A percentile compares a stretch with the other conserved stretches of the same genome.
Conservation (phyloP, 2,888 invertebrate genomes). For the Iphiclides podalirius region DNA sequence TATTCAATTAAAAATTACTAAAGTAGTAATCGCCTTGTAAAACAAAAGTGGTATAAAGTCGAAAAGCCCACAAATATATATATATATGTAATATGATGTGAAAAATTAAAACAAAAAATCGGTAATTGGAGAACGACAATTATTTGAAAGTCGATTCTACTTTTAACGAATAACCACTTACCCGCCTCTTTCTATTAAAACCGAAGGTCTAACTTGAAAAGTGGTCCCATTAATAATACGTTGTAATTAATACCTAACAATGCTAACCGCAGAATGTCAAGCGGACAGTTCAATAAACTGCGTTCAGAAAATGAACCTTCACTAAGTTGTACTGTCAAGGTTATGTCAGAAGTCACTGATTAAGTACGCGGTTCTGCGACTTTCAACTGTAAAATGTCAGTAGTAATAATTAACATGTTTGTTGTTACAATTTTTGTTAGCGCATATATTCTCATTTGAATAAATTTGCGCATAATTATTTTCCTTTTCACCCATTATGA, state of each 20-base stretch:
- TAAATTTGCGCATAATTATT: too few relatives aligned
- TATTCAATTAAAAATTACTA: too few relatives aligned
- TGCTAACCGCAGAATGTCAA: constrained; percentile 26
- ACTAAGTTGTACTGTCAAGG: constrained; percentile 42
- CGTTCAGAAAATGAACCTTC: constrained; percentile 33
- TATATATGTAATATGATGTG: too few relatives aligned
- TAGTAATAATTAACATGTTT: neutral
- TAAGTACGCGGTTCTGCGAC: constrained; percentile 13
- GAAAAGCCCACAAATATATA: too few relatives aligned
- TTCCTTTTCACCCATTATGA: too few relatives aligned
- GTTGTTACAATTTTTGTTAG: neutral
- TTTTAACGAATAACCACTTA: constrained; percentile 22
- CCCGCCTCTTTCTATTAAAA: constrained; percentile 39
- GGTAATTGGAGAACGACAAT: neutral
- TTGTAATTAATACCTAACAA: constrained; percentile 27
- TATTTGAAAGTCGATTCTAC: constrained; percentile 11
- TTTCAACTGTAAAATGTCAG: neutral
- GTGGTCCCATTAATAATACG: constrained; percentile 34
- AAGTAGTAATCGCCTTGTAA: too few relatives aligned
- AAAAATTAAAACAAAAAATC: neutral
- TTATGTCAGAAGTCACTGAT: constrained; percentile 48
- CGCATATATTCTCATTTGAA: neutral
- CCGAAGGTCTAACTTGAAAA: constrained; percentile 32
- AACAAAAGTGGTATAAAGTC: neutral
- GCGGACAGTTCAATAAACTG: constrained; percentile 32